These are phyloP conservation scores for Rhipidura dahli DNA, from an alignment of 2,113 vertebrate species.

Conservation along the genomic window DNA sequence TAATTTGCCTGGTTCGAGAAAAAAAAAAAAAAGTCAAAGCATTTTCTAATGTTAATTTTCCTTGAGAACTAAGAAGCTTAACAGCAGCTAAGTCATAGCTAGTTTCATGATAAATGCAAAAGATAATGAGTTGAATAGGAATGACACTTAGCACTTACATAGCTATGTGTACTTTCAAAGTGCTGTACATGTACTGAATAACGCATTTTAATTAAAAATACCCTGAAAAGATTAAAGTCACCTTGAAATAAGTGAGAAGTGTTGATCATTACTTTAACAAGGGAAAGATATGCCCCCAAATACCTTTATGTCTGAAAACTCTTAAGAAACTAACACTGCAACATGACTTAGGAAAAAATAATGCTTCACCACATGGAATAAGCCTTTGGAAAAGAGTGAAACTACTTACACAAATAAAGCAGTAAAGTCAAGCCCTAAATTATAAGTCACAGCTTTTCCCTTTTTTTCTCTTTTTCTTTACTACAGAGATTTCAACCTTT, in stretches of 20 bases:
- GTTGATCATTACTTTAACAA: neutral
- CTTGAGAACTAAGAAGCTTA: slow-evolving; percentile 63
- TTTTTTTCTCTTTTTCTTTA: neutral
- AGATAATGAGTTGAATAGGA: slow-evolving; percentile 51
- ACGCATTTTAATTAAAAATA: slow-evolving; percentile 46
- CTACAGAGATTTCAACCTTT: neutral
- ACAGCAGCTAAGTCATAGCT: slow-evolving; percentile 55
- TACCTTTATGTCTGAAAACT: neutral
- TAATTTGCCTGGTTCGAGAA: neutral
- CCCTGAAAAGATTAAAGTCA: slow-evolving; percentile 27
- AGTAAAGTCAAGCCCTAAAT: neutral
- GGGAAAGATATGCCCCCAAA: neutral
- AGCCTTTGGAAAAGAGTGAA: neutral
- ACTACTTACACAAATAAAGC: neutral
- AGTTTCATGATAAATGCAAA: slow-evolving; percentile 67
- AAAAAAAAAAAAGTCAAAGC: slow-evolving; percentile 21
- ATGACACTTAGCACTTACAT: neutral
- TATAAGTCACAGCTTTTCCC: neutral
- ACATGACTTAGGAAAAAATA: neutral
- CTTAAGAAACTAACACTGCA: neutral
- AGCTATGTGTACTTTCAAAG: neutral
- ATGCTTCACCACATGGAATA: neutral
- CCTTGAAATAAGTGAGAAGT: neutral
- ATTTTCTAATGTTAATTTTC: slow-evolving; percentile 46
- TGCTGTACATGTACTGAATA: neutral